Evolutionary conservation across 2,888 invertebrate genomes (phyloP).

Genomic region (Ectemnius lituratus): DNA sequence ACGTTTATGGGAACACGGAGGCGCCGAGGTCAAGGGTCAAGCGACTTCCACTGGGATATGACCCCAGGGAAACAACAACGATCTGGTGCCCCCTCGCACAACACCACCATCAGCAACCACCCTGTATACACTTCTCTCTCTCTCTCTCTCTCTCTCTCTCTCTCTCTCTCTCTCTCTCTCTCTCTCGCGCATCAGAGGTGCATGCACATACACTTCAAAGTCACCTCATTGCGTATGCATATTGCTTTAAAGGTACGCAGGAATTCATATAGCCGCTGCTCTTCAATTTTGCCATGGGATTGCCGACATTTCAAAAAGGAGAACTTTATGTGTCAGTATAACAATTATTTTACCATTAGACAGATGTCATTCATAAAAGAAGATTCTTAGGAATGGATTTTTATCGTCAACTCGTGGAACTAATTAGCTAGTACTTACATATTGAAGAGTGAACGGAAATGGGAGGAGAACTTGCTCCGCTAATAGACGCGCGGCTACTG

Average conservation of each 20-base stretch:
- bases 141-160: neutral
- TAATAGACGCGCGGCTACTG: constrained; percentile 25
- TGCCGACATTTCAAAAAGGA: constrained; percentile 35
- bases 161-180: no score
- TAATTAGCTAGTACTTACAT: constrained; percentile 30
- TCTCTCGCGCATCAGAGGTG: constrained; percentile 16
- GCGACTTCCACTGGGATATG: constrained; percentile 59
- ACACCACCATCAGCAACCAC: constrained; percentile 30
- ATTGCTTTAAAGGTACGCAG: constrained; percentile 17
- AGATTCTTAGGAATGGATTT: neutral
- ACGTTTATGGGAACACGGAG: constrained; percentile 66
- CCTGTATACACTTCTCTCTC: constrained; percentile 34
- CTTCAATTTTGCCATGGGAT: constrained; percentile 21
- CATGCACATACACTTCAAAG: neutral
- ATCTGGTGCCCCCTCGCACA: constrained; percentile 30
- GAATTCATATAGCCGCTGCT: no score
- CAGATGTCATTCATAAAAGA: neutral
- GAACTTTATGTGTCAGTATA: constrained; percentile 8
- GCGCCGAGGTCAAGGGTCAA: constrained; percentile 64
- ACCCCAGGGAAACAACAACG: constrained; percentile 61
- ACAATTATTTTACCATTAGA: neutral
- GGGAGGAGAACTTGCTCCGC: constrained; percentile 34
- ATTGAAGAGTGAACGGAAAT: constrained; percentile 34
- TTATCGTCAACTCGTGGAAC: neutral
- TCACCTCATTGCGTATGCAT: constrained; percentile 38